These are phyloP conservation scores for Microplitis deprimator DNA, from an alignment of 2,888 invertebrate genomes.

Conservation along the genomic window DNA sequence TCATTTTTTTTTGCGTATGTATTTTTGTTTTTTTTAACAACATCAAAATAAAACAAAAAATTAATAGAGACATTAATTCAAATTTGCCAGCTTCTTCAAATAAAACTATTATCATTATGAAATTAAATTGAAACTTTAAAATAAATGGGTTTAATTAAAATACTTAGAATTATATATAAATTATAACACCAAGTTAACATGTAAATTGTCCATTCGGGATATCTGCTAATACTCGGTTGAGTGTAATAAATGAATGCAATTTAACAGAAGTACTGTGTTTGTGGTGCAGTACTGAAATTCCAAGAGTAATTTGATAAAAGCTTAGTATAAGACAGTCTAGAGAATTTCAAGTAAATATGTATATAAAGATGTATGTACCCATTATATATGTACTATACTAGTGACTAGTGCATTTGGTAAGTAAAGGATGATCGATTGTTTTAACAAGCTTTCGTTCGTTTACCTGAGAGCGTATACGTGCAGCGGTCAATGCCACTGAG, in stretches of 20 bases:
- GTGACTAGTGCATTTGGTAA: background rate
- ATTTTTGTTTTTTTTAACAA: no score
- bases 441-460: constrained; percentile 19
- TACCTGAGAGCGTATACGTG: constrained; percentile 30
- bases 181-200: background rate
- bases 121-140: no score
- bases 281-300: constrained; percentile 2
- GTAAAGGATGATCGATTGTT: constrained; percentile 30
- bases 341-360: background rate
- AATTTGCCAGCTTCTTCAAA: no score
- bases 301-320: constrained; percentile 11
- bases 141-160: background rate
- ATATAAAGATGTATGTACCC: background rate
- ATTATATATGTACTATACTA: background rate
- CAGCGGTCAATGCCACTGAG: constrained; percentile 29
- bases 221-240: background rate
- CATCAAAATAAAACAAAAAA: no score
- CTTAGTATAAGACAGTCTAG: background rate
- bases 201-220: background rate
- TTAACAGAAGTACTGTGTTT: background rate
- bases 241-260: background rate
- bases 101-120: no score
- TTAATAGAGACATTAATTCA: no score
- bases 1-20: no score
- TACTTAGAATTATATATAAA: background rate